Base-by-base conservation (phyloP, 2,888 invertebrate genomes). In the Ecliptopera silaceata region DNA sequence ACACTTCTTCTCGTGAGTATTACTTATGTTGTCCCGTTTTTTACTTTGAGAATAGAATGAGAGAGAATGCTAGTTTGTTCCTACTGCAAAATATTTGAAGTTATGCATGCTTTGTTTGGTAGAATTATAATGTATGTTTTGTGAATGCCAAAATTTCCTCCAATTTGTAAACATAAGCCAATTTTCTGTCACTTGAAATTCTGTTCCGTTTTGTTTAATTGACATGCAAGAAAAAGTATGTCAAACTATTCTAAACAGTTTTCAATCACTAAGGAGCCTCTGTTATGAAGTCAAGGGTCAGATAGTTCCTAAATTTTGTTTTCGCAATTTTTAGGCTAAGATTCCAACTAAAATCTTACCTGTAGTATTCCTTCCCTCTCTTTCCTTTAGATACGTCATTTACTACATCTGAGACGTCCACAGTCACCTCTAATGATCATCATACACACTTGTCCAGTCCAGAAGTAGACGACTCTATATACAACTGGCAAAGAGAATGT, bases 1-100 rank as follows among this genome's bases (percentile, higher is more conserved):
- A 88, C 46, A 83, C 74, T 0, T 86, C 87, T 0, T 85, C 89
- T 8, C 87, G 88, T 88, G 64, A 85, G 89, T 84, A 8, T 34
- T 34, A 13, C 5, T 13, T 4, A 32, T 12, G n/a, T 8, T 36
- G 36, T 36, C 15, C 15, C 8, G 5, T 36, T 36, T 10, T 36
- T 34, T 34, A 6, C 13, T 34, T 8, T 36, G 15, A 36, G 15
- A 26, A 26, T 26, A 26, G 13, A 36, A 36, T 15, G 15, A 36
- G 13, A 34, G 15, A 36, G 36, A 36, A 36, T 2, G 36, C 10
- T 36, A 15, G 4, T 15, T 31, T 31, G 31, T 26, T 6, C 6
- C 1, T 6, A 26, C 26, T 26, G 26, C 6, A 6, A 8, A 26
- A 1, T 8, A 2, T 1, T n/a, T n/a, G n/a, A n/a, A n/a, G n/a